Base-by-base conservation (phyloP, 37 sponge, comb jelly and placozoan species). In the Petrosia ficiformis region DNA sequence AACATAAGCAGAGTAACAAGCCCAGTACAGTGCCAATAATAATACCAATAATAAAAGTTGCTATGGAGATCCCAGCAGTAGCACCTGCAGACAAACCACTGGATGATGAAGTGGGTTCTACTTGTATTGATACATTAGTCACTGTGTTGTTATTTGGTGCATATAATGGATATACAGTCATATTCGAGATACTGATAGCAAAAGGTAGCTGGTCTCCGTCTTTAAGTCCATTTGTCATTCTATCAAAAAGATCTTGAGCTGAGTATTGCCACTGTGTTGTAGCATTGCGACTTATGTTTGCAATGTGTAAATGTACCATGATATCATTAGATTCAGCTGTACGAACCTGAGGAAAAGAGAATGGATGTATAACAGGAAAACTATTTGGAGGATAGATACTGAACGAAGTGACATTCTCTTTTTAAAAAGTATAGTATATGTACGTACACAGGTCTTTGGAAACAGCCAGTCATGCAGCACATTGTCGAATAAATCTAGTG, bases 281-380 rank as follows among this genome's bases (percentile, higher is more conserved):
- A 43, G 80, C 75, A 0, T 57, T 8, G n/a, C 14, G 21, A 2
- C 73, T 57, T 35, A 85, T 67, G 29, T 78, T 78, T 24, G 79
- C 22, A 57, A 85, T 39, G 57, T 68, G 79, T 28, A 79, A 36
- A 33, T 44, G 22, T 26, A 85, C 74, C 41, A 26, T 22, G 5
- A 22, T 11, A 11, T 5, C 28, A 61, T 61, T 61, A n/a, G 28
- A 5, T 19, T 48, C 54, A 48, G 16, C 10, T 19, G 14, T 16
- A 19, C 54, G 10, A 10, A 48, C 16, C 54, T 48, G 54, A 19
- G 54, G 14, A 48, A 48, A 10, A 48, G 16, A 48, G 16, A 10
- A 48, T 48, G 54, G 16, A 48, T 19, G 54, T 19, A 16, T 48
- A 33, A 68, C 32, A 22, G 6, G 10, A 68, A 16, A 68, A 72